Percentiles rank a stretch among this genome's conserved stretches.
phyloP scores from a whole-genome alignment of 2,888 invertebrate species.

The Tanypteryx hageni region DNA sequence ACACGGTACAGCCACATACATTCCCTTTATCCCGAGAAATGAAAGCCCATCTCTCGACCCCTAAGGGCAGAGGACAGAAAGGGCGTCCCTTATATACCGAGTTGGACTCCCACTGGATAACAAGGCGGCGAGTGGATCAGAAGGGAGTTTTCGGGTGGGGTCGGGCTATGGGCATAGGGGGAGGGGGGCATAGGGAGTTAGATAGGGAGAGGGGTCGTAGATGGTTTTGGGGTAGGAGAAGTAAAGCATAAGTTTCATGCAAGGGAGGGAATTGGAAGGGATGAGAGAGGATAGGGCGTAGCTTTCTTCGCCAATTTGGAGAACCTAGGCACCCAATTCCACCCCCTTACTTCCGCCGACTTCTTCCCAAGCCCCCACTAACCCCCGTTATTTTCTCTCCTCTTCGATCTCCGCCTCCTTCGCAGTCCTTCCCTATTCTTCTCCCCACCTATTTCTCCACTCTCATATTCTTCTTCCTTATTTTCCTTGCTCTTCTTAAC shows the following conservation, averaged over 20 bases:
- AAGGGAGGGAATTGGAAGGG: neutral
- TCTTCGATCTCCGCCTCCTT: neutral
- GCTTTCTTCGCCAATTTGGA: constrained; percentile 54
- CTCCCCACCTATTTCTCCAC: neutral
- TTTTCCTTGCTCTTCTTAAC: neutral
- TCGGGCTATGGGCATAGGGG: neutral
- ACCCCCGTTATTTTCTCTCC: neutral
- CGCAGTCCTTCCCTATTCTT: neutral
- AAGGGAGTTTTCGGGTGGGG: constrained; percentile 16
- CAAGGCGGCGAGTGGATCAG: constrained; percentile 61
- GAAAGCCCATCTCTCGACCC: constrained; percentile 57
- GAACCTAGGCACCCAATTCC: constrained; percentile 45
- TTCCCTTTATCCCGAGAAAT: constrained; percentile 52
- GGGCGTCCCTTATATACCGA: constrained; percentile 40
- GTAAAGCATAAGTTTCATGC: neutral
- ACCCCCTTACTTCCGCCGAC: neutral
- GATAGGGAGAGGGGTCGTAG: neutral
- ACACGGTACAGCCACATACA: constrained; percentile 2
- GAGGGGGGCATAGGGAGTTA: neutral
- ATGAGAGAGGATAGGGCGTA: neutral
- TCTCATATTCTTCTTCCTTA: neutral
- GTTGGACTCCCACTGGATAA: constrained; percentile 56
- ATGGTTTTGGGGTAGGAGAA: neutral
- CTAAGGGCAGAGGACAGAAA: constrained; percentile 49
- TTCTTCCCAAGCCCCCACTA: neutral